These are phyloP conservation scores for Catocala fraxini DNA, from an alignment of 2,888 invertebrate species.

Conservation along the genomic window DNA sequence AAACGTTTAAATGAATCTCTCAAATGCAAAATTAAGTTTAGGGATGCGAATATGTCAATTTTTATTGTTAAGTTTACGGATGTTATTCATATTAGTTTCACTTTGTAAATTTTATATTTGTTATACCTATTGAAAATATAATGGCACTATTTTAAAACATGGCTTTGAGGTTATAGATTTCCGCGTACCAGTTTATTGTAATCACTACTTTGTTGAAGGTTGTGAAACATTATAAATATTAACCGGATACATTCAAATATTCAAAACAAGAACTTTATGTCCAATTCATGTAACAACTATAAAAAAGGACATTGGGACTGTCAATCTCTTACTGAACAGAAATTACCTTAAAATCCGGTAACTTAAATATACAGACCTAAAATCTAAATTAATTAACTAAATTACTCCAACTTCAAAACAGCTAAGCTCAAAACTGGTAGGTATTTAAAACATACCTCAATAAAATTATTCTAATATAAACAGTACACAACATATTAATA, in stretches of 20 bases:
- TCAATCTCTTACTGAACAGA: conserved; percentile 35
- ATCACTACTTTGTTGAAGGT: conserved; percentile 18
- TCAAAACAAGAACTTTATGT: conserved; percentile 26
- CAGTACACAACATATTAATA: conserved; percentile 82
- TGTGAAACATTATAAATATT: conserved; percentile 22
- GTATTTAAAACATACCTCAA: conserved; percentile 74
- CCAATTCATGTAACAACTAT: conserved; percentile 32
- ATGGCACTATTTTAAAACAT: conserved; percentile 63
- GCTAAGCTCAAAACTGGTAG: conserved; percentile 64
- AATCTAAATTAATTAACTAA: conserved; percentile 62
- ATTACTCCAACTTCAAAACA: conserved; percentile 58
- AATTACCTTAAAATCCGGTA: conserved; percentile 57
- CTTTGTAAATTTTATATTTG: conserved; percentile 8
- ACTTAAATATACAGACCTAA: conserved; percentile 57
- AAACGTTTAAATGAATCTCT: conserved; percentile 17
- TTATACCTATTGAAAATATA: conserved; percentile 23
- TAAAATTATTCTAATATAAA: conserved; percentile 75
- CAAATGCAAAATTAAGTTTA: conserved; percentile 42
- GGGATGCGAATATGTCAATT: conserved; percentile 10
- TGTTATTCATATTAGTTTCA: conserved; percentile 8
- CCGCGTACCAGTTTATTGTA: conserved; percentile 11
- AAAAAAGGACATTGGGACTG: conserved; percentile 42
- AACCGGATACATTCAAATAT: conserved; percentile 29
- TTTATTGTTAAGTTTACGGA: background rate
- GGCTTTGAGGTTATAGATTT: conserved; percentile 35